Base-by-base conservation (phyloP, 2,797 vertebrate species). In the Denticeps clupeoides region DNA sequence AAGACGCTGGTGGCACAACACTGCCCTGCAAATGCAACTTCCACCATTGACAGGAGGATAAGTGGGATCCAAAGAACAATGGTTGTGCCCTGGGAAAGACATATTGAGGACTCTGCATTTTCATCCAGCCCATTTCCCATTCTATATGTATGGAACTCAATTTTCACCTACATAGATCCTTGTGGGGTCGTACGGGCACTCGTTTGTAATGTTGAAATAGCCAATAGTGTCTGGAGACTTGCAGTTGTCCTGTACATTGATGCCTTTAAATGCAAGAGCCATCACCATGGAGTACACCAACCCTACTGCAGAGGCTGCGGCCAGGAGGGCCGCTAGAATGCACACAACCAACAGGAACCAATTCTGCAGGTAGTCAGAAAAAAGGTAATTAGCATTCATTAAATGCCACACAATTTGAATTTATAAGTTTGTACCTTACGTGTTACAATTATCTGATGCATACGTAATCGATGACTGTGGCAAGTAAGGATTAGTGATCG, bases 141-240 rank as follows among this genome's bases (percentile, higher is more conserved):
- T 19, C 18, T 19, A 19, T 19, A 19, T 19, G 18, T 19, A 18
- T 19, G 29, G 21, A 18, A 29, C 21, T 21, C 27, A 22, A 13
- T 15, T 16, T 27, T 21, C 13, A 80, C 89, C 87, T 56, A 94
- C 91, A 1, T 88, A 93, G 59, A 93, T 71, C 2, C 89, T 82
- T 1, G 89, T 93, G 40, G 89, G 89, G 57, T 94, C 89, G 22
- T 91, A 98, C 6, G 89, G 89, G 45, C 93, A 95, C 59, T 93
- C 74, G 0, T 71, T 56, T 1, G 83, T 77, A 22, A 83, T 56
- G 0, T 80, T 81, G 49, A 75, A 72, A 15, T 70, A 31, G 1
- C 68, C 47, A 11, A 68, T 5, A 1, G 53, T 1, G 1, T 45
- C 15, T 3, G 53, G 7, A 7, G 47, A 33, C 0, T 56, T 45